Base-by-base conservation (phyloP, 1,140 invertebrate genomes). In the Ceratitis capitata region DNA sequence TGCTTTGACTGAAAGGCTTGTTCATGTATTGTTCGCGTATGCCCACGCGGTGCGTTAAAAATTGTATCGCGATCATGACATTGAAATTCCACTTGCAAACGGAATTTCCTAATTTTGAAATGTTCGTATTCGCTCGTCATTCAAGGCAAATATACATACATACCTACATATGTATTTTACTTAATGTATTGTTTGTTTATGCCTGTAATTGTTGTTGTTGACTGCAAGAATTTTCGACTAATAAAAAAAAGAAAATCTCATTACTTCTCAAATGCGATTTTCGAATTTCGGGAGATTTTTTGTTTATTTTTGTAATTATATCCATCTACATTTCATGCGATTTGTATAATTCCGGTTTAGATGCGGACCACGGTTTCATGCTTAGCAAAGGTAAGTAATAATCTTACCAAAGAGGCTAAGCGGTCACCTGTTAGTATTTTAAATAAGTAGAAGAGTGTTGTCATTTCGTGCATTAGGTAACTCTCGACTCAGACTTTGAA, bases 1-100 rank as follows among this genome's bases (percentile, higher is more conserved):
- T 61, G 26, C 29, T 61, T 61, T 26, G 6, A 32, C 26, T 61
- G 58, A 61, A 61, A 32, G 58, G 9, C 29, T 26, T 61, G 58
- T n/a, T n/a, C n/a, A 61, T 29, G 29, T 26, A 42, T 78, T 78
- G 32, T 2, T 35, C 42, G 19, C 16, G 12, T 45, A 26, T 39
- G 3, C 14, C n/a, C 14, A n/a, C 7, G 69, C 69, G 32, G 16
- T 23, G 16, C 69, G 35, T 78, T 29, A 12, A 61, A 61, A 61
- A 61, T 61, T 29, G 58, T 61, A 61, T 29, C 58, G 35, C 42
- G 69, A 78, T 23, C 69, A 78, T 47, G 69, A 78, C 69, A 78
- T 78, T 78, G 69, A 78, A 78, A 78, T 78, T 78, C 69, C 69
- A 39, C 35, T 42, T 23, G 69, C 69, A 47, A 78, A 78, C 42